Evolutionary conservation across 2,888 invertebrate genomes (phyloP).

Genomic region (Gymnoscelis rufifasciata): DNA sequence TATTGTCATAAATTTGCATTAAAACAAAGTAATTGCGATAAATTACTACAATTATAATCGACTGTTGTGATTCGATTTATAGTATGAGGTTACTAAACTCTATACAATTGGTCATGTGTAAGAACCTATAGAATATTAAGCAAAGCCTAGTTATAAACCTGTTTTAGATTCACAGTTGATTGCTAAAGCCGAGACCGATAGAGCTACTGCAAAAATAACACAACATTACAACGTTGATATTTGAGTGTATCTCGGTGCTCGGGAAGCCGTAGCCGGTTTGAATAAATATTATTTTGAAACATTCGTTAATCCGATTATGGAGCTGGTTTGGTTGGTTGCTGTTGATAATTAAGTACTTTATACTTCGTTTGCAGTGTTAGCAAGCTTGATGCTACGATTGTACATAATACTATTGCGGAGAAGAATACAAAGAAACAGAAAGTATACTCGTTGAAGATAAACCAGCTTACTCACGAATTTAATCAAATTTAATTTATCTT

Average conservation of each 20-base stretch:
- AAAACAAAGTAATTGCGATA: constrained; percentile 7
- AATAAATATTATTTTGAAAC: constrained; percentile 22
- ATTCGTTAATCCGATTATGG: constrained; percentile 23
- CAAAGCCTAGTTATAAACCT: background rate
- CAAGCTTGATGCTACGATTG: too few relatives aligned
- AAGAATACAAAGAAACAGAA: too few relatives aligned
- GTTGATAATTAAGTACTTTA: constrained; percentile 6
- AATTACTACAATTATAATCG: background rate
- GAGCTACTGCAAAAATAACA: constrained; percentile 5
- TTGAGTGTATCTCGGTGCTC: constrained; percentile 20
- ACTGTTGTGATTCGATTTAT: background rate
- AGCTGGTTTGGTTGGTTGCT: constrained; percentile 16
- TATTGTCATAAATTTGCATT: constrained; percentile 14
- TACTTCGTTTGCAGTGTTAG: background rate
- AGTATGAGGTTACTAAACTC: constrained; percentile 5
- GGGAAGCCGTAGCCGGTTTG: constrained; percentile 22
- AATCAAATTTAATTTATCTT: too few relatives aligned
- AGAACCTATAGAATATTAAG: background rate
- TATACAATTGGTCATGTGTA: background rate
- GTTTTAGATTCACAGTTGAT: background rate
- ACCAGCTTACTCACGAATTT: too few relatives aligned
- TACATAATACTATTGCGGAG: too few relatives aligned
- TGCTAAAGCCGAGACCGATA: background rate
- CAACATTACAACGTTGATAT: constrained; percentile 25
- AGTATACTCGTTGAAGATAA: too few relatives aligned